Percentiles rank a stretch among this genome's conserved stretches.
Evolutionary conservation across 35 echinoderm and acorn worm genomes (phyloP).

Genomic region (Holothuria glaberrima): DNA sequence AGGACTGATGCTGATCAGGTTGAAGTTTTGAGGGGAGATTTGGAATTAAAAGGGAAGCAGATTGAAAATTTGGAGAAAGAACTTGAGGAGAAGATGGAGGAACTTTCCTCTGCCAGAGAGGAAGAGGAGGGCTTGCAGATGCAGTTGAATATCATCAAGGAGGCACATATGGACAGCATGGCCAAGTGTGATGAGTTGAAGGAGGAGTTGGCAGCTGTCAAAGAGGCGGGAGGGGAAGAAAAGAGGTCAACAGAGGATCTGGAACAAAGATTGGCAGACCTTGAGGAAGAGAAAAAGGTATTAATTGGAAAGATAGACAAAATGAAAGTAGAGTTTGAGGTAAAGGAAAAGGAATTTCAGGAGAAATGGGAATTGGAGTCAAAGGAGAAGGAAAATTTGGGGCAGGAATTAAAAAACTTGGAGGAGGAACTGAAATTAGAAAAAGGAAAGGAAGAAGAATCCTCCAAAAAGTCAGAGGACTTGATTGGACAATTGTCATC

Average conservation of each 20-base stretch:
- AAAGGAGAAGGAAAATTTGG: conserved; percentile 40
- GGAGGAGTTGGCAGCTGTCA: conserved; percentile 7
- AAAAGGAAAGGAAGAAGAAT: conserved; percentile 10
- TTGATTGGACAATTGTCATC: not conserved
- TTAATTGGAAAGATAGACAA: conserved; percentile 34
- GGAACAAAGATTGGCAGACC: not conserved
- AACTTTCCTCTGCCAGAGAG: conserved; percentile 1
- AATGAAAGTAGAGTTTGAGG: conserved; percentile 19
- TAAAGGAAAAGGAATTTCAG: conserved; percentile 45
- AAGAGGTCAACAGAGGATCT: conserved; percentile 1
- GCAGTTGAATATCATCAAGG: conserved; percentile 65
- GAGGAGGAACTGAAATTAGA: conserved; percentile 56
- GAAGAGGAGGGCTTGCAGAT: conserved; percentile 49
- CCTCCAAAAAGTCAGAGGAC: not conserved
- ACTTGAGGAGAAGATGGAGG: conserved; percentile 32
- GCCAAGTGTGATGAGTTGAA: conserved; percentile 42
- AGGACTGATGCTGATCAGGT: not conserved
- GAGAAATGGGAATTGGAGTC: conserved; percentile 15
- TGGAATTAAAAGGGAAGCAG: not conserved
- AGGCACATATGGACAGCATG: conserved; percentile 72
- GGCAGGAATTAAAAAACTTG: conserved; percentile 43
- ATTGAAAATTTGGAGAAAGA: conserved; percentile 44
- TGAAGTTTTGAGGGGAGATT: not conserved
- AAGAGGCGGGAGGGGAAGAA: not conserved
- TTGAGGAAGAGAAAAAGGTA: conserved; percentile 2